Evolutionary conservation across 1,140 invertebrate species (phyloP).

Genomic region (Rhyacophila brunnea): DNA sequence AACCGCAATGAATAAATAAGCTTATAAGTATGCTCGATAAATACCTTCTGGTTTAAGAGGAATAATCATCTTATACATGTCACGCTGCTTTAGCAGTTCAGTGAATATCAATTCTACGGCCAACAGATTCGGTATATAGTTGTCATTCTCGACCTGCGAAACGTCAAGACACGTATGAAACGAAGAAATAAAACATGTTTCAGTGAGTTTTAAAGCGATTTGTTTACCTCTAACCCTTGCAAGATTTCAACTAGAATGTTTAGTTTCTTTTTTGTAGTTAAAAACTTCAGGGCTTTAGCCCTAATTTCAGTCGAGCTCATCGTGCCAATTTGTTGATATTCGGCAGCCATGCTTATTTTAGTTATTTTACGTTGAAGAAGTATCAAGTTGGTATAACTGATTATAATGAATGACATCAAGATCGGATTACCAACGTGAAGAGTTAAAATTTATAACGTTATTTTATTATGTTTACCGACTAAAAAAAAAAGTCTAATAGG

Average conservation of each 20-base stretch:
- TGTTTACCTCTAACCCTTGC: conserved; percentile 60
- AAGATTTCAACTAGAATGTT: conserved; percentile 65
- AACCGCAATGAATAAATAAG: not conserved
- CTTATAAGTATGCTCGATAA: not conserved
- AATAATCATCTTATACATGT: conserved; percentile 58
- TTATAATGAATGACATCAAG: too few species aligned
- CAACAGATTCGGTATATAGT: conserved; percentile 56
- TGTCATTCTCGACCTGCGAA: conserved; percentile 54
- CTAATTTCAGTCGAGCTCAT: conserved; percentile 54
- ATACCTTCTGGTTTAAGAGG: conserved; percentile 51
- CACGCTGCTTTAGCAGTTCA: conserved; percentile 62
- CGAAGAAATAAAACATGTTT: conserved; percentile 18
- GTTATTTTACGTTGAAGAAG: conserved; percentile 5
- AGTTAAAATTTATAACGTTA: too few species aligned
- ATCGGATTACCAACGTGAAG: too few species aligned
- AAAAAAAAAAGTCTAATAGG: too few species aligned
- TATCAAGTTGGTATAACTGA: too few species aligned
- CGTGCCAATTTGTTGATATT: conserved; percentile 19
- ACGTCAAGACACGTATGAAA: conserved; percentile 15
- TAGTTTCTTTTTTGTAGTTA: conserved; percentile 60
- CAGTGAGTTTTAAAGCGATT: conserved; percentile 41
- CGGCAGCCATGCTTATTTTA: conserved; percentile 18
- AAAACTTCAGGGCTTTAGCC: conserved; percentile 64
- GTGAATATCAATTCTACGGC: conserved; percentile 68
- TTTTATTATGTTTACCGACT: too few species aligned